Evolutionary conservation across 1,140 invertebrate species (phyloP).

Genomic region (Apis cerana): DNA sequence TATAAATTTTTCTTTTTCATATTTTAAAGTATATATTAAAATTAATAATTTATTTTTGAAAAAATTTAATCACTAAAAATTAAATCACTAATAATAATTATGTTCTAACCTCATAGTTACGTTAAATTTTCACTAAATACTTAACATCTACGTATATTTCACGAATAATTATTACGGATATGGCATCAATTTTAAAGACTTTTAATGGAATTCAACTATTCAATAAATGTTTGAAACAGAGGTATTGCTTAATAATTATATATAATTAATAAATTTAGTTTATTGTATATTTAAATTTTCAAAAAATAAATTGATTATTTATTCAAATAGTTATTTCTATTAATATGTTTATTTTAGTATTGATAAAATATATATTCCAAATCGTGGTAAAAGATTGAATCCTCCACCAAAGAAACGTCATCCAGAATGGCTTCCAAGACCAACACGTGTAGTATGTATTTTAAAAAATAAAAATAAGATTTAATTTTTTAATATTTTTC

Average conservation of each 20-base stretch:
- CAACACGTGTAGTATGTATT: constrained; percentile 79
- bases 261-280: background rate
- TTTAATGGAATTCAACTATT: constrained; percentile 58
- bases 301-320: background rate
- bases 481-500: constrained; percentile 3
- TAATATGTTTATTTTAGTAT: constrained; percentile 51
- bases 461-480: constrained; percentile 7
- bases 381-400: constrained; percentile 31
- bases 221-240: constrained; percentile 66
- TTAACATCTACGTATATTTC: no score
- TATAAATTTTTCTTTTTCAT: background rate
- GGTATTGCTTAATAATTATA: constrained; percentile 53
- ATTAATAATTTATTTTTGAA: background rate
- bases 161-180: constrained; percentile 39
- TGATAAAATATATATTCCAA: constrained; percentile 41
- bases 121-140: background rate
- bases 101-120: background rate
- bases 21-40: background rate
- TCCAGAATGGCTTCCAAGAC: constrained; percentile 83
- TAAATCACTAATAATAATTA: background rate
- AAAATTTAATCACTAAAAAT: no score
- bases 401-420: constrained; percentile 79
- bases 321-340: constrained; percentile 5
- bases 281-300: background rate
- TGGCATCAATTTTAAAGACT: constrained; percentile 67